These are phyloP conservation scores for Lutra lutra DNA, from an alignment of 2,797 vertebrate genomes.

Conservation along the genomic window DNA sequence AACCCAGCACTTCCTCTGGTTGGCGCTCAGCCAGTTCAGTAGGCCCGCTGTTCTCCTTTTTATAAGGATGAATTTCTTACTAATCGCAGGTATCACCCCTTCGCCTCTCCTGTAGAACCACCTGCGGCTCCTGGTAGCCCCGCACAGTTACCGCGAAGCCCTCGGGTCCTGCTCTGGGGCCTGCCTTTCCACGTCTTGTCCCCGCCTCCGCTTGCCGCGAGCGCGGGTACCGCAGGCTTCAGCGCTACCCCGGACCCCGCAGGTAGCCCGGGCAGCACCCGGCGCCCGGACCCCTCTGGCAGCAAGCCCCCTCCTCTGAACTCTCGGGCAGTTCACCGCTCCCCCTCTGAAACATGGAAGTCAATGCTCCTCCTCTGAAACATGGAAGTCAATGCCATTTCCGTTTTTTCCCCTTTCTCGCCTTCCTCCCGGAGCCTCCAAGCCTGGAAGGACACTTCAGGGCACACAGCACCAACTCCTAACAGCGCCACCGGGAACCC, in stretches of 20 bases:
- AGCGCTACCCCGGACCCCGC: neutral
- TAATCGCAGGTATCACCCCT: accelerated
- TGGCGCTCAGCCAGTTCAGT: accelerated
- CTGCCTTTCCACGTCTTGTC: neutral
- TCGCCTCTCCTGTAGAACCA: neutral
- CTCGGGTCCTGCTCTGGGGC: neutral
- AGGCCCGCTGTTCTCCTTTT: neutral
- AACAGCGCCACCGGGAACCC: accelerated
- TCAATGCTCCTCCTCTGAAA: neutral
- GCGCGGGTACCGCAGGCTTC: neutral
- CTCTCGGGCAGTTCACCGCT: neutral
- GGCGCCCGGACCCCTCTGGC: neutral
- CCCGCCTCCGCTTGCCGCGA: neutral
- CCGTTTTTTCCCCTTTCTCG: neutral
- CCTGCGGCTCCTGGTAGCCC: neutral
- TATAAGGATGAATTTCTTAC: neutral
- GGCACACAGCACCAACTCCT: neutral
- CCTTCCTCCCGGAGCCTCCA: neutral
- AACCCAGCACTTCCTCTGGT: accelerated
- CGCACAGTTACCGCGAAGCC: accelerated
- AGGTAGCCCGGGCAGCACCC: neutral
- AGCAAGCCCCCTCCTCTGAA: neutral
- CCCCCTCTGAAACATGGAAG: neutral
- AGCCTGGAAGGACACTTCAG: neutral
- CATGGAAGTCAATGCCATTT: neutral